Evolutionary conservation across 2,797 vertebrate species (phyloP), one percentile per base, ranked within the genome.

Genomic region (Melanogrammus aeglefinus): DNA sequence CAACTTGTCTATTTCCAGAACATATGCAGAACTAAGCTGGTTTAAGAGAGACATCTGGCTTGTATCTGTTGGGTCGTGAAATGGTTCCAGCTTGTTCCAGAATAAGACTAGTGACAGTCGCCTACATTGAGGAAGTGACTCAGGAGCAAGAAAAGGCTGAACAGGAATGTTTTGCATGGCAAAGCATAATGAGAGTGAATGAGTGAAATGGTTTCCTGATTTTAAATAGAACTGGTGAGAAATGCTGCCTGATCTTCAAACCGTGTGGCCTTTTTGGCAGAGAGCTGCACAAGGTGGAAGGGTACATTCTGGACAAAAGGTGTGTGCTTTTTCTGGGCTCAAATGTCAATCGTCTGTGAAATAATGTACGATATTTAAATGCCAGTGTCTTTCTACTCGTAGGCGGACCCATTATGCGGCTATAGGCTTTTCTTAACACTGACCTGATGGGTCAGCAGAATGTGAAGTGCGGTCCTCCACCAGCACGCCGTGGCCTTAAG

Each of bases 251-350:
- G 86, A 98, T 94, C 84, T 99, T 99, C 90, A 99, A 99, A 88
- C 96, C 98, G 0, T 98, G 97, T 0, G 97, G 98, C 72, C 96
- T 99, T 77, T 99, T 99, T 86, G 97, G 97, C 63, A 98, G 98
- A 88, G 97, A 99, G 81, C 88, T 99, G 81, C 98, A 99, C 93
- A 99, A 98, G 93, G 97, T 99, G 7, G 98, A 99, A 93, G 98
- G 98, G 69, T 97, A 96, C 85, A 97, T 99, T 90, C 94, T 97
- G 89, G 97, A 99, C 89, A 99, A 98, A 95, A 98, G 97, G 98
- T 98, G 95, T 3, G 35, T 70, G 21, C 33, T 6, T 21, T 63
- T 63, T 13, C 16, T 31, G 6, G 63, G 21, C 31, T 76, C 29
- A 63, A 31, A 75, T 47, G 47, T 74, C 36, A 44, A 4, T 14